Evolutionary conservation across 1,140 invertebrate species (phyloP).

Genomic region (Sycophila sp.): DNA sequence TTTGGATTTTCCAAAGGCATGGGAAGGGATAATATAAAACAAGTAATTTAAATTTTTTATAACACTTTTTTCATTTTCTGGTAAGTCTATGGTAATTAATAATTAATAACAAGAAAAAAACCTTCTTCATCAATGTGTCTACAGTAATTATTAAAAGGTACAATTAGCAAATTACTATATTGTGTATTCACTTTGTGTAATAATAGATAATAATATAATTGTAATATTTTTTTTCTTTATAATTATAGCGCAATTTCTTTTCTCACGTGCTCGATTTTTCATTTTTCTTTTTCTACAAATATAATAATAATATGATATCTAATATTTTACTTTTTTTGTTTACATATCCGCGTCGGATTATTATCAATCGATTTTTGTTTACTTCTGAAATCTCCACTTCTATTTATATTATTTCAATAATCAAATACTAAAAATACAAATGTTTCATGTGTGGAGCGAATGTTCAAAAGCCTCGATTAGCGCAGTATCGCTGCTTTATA

Average conservation of each 20-base stretch:
- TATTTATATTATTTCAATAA: conserved; percentile 61
- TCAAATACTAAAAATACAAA: conserved; percentile 66
- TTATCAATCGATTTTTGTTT: conserved; percentile 60
- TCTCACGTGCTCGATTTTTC: conserved; percentile 57
- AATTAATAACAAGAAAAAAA: conserved; percentile 67
- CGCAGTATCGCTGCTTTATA: conserved; percentile 48
- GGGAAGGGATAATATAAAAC: conserved; percentile 47
- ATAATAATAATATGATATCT: conserved; percentile 66
- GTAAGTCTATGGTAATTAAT: conserved; percentile 65
- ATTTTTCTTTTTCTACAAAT: conserved; percentile 59
- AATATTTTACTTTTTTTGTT: conserved; percentile 58
- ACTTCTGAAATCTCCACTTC: conserved; percentile 49
- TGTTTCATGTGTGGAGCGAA: conserved; percentile 54
- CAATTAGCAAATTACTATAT: conserved; percentile 68
- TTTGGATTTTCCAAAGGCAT: conserved; percentile 9
- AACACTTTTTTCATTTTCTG: conserved; percentile 65
- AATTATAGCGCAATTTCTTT: conserved; percentile 62
- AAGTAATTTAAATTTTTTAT: conserved; percentile 60
- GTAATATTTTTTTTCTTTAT: conserved; percentile 61
- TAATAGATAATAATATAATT: conserved; percentile 67
- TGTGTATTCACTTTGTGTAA: conserved; percentile 67
- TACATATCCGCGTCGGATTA: conserved; percentile 60
- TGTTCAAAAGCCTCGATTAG: conserved; percentile 49
- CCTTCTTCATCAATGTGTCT: conserved; percentile 64
- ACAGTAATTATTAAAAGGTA: conserved; percentile 68